These are phyloP conservation scores for Andrena marginata DNA, from an alignment of 2,888 invertebrate genomes.

Conservation along the genomic window DNA sequence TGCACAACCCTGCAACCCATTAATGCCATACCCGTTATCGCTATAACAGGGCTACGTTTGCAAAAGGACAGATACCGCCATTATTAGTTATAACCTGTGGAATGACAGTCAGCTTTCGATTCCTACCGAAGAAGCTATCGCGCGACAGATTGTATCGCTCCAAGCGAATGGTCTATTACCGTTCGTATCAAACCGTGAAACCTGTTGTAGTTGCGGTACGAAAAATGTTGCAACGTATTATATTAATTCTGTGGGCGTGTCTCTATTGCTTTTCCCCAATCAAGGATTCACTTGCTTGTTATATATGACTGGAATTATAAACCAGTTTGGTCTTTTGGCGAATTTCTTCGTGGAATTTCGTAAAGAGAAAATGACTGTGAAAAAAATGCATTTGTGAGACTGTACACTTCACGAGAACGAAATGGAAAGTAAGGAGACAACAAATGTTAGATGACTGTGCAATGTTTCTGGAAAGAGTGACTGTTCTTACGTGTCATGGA, in stretches of 20 bases:
- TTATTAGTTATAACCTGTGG: constrained; percentile 65
- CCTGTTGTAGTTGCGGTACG: constrained; percentile 17
- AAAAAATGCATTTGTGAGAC: too few relatives aligned
- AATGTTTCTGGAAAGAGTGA: too few relatives aligned
- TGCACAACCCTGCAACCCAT: constrained; percentile 71
- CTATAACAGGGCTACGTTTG: constrained; percentile 50
- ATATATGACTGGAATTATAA: background rate
- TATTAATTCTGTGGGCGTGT: background rate
- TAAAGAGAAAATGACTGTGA: too few relatives aligned
- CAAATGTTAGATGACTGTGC: too few relatives aligned
- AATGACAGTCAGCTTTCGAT: constrained; percentile 51
- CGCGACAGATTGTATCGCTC: constrained; percentile 41
- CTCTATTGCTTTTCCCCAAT: background rate
- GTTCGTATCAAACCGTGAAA: constrained; percentile 29
- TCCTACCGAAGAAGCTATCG: constrained; percentile 29
- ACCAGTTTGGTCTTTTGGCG: too few relatives aligned
- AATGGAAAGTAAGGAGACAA: too few relatives aligned
- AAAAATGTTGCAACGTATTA: constrained; percentile 26
- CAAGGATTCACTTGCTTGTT: background rate
- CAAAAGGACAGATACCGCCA: constrained; percentile 57
- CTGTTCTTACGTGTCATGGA: too few relatives aligned
- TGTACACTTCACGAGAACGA: too few relatives aligned
- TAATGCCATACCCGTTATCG: constrained; percentile 66
- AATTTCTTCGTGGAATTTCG: too few relatives aligned
- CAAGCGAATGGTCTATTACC: constrained; percentile 49